A percentile compares a stretch with the other conserved stretches of the same genome.
These are phyloP conservation scores for Electrophaes corylata DNA, from an alignment of 2,888 invertebrate genomes.

Conservation along the genomic window DNA sequence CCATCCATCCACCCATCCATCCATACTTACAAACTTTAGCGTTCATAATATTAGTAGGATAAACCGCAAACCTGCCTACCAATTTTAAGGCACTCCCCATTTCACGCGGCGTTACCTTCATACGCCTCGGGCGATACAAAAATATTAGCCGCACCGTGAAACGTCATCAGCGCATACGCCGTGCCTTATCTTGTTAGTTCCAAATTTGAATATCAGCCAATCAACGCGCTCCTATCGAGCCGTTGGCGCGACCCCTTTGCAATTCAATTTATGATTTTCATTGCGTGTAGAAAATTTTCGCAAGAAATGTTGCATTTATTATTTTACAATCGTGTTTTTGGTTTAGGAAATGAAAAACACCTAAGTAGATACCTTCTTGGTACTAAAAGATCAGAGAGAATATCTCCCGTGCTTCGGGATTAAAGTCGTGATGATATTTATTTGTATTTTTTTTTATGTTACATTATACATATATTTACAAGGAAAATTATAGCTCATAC, in stretches of 20 bases:
- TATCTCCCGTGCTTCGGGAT: no score
- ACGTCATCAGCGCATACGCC: conserved; percentile 69
- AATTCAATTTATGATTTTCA: conserved; percentile 68
- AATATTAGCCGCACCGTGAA: conserved; percentile 78
- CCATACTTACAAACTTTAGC: no score
- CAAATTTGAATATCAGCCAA: conserved; percentile 83
- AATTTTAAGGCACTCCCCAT: conserved; percentile 66
- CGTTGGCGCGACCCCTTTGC: conserved; percentile 62
- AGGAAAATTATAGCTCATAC: no score
- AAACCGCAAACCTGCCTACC: conserved; percentile 22
- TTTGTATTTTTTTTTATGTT: no score
- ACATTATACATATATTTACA: no score
- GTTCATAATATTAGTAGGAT: no score
- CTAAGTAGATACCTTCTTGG: no score
- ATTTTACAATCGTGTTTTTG: no score
- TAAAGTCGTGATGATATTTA: no score
- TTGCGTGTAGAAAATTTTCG: conserved; percentile 45
- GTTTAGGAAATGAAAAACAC: no score
- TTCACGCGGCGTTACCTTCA: conserved; percentile 64
- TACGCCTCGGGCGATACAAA: conserved; percentile 64
- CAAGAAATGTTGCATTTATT: neutral
- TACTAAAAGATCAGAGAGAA: no score
- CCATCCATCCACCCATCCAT: no score
- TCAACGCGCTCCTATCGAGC: conserved; percentile 65
- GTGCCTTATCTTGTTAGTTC: conserved; percentile 68